A percentile compares a stretch with the other conserved stretches of the same genome.
phyloP scores from a whole-genome alignment of 2,888 invertebrate species.

The Patella caerulea region DNA sequence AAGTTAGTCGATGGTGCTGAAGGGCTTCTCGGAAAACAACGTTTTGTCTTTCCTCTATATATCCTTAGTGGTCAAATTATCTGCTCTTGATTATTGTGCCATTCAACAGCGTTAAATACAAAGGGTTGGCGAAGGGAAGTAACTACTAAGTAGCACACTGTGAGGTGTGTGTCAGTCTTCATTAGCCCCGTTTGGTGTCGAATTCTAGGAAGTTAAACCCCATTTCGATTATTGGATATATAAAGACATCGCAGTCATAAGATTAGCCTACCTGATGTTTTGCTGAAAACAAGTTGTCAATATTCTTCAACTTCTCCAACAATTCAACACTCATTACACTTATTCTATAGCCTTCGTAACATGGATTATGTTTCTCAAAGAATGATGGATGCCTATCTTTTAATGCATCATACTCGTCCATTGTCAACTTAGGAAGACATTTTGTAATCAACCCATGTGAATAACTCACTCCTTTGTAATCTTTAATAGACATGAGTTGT shows the following conservation, averaged over 20 bases:
- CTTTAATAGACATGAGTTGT: slow-evolving; percentile 30
- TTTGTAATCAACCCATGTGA: slow-evolving; percentile 34
- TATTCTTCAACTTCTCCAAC: slow-evolving; percentile 22
- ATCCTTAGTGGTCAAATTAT: too few relatives aligned
- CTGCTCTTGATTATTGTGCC: too few relatives aligned
- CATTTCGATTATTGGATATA: too few relatives aligned
- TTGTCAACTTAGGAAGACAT: slow-evolving; percentile 31
- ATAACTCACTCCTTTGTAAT: slow-evolving; percentile 38
- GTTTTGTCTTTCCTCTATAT: too few relatives aligned
- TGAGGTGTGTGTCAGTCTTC: too few relatives aligned
- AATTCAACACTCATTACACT: slow-evolving; percentile 25
- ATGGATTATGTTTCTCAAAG: slow-evolving; percentile 30
- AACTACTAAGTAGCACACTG: too few relatives aligned
- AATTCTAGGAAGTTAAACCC: too few relatives aligned
- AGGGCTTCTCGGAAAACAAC: too few relatives aligned
- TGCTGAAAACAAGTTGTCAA: slow-evolving; percentile 21
- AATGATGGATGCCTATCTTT: slow-evolving; percentile 14
- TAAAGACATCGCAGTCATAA: slow-evolving; percentile 12
- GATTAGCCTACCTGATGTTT: slow-evolving; percentile 27
- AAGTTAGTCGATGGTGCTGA: too few relatives aligned
- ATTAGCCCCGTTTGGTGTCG: too few relatives aligned
- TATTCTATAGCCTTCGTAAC: slow-evolving; percentile 33
- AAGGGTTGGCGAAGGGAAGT: too few relatives aligned
- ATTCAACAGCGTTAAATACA: too few relatives aligned
- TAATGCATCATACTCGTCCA: slow-evolving; percentile 29